Evolutionary conservation across 2,797 vertebrate genomes (phyloP), one percentile per base, ranked within the genome.

Genomic region (Enteromius unitaeniatus): DNA sequence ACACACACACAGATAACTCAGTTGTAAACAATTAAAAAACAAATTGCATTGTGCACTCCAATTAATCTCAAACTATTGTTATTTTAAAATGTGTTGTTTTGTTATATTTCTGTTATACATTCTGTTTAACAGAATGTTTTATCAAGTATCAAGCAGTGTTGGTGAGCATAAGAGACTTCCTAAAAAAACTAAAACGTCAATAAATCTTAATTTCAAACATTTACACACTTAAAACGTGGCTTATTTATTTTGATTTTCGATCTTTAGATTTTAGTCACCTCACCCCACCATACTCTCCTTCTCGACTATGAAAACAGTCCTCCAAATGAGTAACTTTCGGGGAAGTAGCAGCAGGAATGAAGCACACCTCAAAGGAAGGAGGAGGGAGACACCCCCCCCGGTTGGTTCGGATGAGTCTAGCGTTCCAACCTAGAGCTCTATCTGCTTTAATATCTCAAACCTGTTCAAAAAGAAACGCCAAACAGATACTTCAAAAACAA

Each of bases 301-400:
- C 28, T 62, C 13, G 2, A 68, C 28, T 76, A 74, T 85, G 34
- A 86, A 83, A 84, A 74, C 69, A 80, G 70, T 40, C 51, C 77
- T 40, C 23, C 65, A 40, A 86, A 87, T 87, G 45, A 87, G 82
- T 86, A 83, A 84, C 76, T 75, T 79, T 42, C 17, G 55, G 82
- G 53, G 79, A 86, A 75, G 69, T 72, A 78, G 26, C 42, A 60
- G 47, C 67, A 83, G 84, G 84, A 87, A 86, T 84, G 74, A 73
- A 88, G 81, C 85, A 81, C 73, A 84, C 76, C 42, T 80, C 76
- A 85, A 37, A 55, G 51, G 28, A n/a, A 11, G n/a, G 23, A 70
- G 37, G 37, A 45, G 51, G 21, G 40, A 81, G 23, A 15, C 23
- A 74, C 5, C 78, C 45, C 72, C 37, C 45, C 64, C 0, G 47